A percentile compares a stretch with the other conserved stretches of the same genome.
Evolutionary conservation across 2,113 vertebrate genomes (phyloP).

Genomic region (Peromyscus californicus): DNA sequence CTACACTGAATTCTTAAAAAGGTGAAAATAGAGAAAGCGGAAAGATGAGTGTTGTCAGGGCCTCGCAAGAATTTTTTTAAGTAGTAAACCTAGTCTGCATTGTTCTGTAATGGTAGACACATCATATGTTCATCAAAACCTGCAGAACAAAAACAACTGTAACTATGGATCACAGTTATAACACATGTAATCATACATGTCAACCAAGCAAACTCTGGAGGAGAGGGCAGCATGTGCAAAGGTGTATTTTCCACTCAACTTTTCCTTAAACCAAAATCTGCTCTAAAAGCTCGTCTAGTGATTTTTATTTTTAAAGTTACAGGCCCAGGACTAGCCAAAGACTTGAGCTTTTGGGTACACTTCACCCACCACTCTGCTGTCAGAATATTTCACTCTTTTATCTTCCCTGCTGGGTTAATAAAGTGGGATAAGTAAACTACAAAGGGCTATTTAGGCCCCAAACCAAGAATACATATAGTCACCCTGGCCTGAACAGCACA

Average conservation of each 20-base stretch:
- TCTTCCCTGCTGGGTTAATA: not conserved
- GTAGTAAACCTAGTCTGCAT: not conserved
- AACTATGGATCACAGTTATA: not conserved
- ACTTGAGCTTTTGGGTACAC: not conserved
- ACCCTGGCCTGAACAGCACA: not conserved
- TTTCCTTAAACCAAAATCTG: constrained; percentile 11
- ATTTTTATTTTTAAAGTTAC: not conserved
- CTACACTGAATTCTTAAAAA: not conserved
- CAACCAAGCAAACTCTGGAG: not conserved
- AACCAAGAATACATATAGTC: constrained; percentile 20
- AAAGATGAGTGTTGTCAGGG: not conserved
- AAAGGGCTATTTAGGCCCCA: not conserved
- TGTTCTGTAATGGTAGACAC: not conserved
- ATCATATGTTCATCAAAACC: not conserved
- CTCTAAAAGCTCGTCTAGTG: not conserved
- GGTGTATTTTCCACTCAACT: not conserved
- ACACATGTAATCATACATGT: not conserved
- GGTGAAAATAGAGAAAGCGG: not conserved
- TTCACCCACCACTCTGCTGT: not conserved
- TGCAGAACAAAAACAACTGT: not conserved
- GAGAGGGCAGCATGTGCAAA: not conserved
- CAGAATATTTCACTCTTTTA: not conserved
- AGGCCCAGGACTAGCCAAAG: not conserved
- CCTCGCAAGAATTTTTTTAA: not conserved
- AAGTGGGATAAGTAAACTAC: not conserved